These are phyloP conservation scores for Brachypalpus laphriformis DNA, from an alignment of 2,888 invertebrate genomes.

Conservation along the genomic window DNA sequence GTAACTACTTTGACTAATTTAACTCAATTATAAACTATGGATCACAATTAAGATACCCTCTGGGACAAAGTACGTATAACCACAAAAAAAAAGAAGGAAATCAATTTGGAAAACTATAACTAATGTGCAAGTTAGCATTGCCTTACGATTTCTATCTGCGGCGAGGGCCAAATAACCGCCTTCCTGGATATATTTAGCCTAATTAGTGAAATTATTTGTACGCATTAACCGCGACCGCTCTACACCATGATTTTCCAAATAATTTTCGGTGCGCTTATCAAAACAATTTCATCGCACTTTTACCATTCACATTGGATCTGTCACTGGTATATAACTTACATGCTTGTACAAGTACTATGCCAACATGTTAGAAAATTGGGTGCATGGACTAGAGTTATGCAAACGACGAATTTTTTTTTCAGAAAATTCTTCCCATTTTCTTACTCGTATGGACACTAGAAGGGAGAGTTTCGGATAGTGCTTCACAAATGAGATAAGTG, in stretches of 20 bases:
- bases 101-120: constrained; percentile 48
- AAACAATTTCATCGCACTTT: constrained; percentile 47
- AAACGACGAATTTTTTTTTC: background rate
- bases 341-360: background rate
- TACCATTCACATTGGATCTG: constrained; percentile 10
- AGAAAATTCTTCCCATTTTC: constrained; percentile 2
- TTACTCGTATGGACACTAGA: background rate
- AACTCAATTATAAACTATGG: background rate
- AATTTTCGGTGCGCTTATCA: constrained; percentile 46
- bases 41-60: background rate
- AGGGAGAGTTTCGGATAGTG: background rate
- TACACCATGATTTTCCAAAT: constrained; percentile 56
- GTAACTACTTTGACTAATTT: background rate
- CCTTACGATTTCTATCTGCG: constrained; percentile 40
- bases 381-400: background rate
- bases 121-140: constrained; percentile 7
- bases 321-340: constrained; percentile 3
- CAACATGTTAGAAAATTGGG: background rate
- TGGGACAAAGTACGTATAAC: background rate
- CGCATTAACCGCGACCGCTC: constrained; percentile 58
- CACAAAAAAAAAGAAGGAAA: constrained; percentile 17
- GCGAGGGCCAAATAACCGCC: constrained; percentile 43
- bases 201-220: constrained; percentile 60
- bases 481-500: background rate
- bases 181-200: constrained; percentile 55